phyloP scores from a whole-genome alignment of 2,113 vertebrate species.

The Phylloscopus trochilus region DNA sequence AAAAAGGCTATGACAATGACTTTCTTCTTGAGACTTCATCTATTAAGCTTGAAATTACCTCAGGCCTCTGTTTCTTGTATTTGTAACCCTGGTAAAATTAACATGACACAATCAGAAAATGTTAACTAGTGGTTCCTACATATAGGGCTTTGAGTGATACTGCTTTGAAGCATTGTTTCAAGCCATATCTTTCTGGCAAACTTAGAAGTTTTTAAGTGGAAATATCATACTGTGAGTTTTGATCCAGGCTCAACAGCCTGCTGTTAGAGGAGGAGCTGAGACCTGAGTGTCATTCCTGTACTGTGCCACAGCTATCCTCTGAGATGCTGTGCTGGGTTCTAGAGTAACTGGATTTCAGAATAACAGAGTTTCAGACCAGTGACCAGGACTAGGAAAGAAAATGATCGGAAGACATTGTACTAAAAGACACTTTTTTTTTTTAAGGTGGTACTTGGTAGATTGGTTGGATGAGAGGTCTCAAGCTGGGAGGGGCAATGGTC shows the following conservation, averaged over 20 bases:
- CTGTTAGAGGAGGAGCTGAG: background rate
- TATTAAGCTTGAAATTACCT: background rate
- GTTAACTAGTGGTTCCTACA: background rate
- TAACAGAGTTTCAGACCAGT: background rate
- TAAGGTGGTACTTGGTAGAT: background rate
- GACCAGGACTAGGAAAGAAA: background rate
- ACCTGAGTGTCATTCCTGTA: background rate
- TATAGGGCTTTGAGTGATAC: background rate
- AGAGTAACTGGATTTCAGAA: background rate
- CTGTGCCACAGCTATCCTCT: background rate
- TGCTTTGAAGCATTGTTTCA: background rate
- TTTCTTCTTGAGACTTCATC: background rate
- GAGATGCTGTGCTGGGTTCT: background rate
- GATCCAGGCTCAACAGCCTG: background rate
- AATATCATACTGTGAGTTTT: background rate
- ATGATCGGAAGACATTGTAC: rapidly evolving
- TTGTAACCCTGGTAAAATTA: background rate
- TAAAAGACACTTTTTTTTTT: rapidly evolving
- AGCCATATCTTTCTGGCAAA: background rate
- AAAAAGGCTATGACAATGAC: background rate
- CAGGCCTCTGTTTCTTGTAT: background rate
- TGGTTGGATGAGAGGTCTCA: background rate
- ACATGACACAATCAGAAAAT: background rate
- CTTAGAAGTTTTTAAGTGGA: background rate
- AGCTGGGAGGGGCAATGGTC: background rate